These are phyloP conservation scores for Macropis europaea DNA, from an alignment of 2,888 invertebrate genomes.

Conservation along the genomic window DNA sequence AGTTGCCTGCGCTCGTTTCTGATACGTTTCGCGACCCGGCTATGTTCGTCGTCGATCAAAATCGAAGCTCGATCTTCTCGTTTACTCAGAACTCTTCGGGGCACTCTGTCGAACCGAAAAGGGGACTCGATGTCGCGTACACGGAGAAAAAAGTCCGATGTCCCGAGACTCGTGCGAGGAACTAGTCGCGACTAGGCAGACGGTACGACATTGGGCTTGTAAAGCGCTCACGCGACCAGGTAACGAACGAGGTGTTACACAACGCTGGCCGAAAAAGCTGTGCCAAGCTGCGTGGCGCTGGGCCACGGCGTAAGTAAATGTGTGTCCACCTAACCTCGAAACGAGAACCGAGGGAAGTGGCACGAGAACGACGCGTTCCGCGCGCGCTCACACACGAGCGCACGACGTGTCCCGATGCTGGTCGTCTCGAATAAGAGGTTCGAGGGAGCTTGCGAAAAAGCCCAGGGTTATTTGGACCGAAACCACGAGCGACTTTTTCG, in stretches of 20 bases:
- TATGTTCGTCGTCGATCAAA: too few relatives aligned
- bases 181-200: conserved; percentile 57
- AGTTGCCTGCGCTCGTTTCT: too few relatives aligned
- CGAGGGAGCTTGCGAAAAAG: conserved; percentile 59
- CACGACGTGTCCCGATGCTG: not conserved
- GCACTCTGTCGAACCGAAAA: conserved; percentile 19
- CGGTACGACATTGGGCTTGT: conserved; percentile 44
- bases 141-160: conserved; percentile 38
- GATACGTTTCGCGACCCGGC: too few relatives aligned
- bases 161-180: conserved; percentile 41
- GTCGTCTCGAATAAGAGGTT: conserved; percentile 20
- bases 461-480: conserved; percentile 58
- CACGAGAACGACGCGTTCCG: not conserved
- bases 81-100: not conserved
- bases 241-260: conserved; percentile 60
- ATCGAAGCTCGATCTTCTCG: too few relatives aligned
- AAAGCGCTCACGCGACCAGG: conserved; percentile 29
- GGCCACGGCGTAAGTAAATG: conserved; percentile 59
- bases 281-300: conserved; percentile 72
- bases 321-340: conserved; percentile 58
- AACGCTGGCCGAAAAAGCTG: conserved; percentile 66
- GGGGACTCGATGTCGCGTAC: conserved; percentile 21
- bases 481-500: not conserved
- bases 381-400: not conserved
- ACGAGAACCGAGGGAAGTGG: conserved; percentile 21